These are phyloP conservation scores for Allacma fusca DNA, from an alignment of 2,888 invertebrate species.

Conservation along the genomic window DNA sequence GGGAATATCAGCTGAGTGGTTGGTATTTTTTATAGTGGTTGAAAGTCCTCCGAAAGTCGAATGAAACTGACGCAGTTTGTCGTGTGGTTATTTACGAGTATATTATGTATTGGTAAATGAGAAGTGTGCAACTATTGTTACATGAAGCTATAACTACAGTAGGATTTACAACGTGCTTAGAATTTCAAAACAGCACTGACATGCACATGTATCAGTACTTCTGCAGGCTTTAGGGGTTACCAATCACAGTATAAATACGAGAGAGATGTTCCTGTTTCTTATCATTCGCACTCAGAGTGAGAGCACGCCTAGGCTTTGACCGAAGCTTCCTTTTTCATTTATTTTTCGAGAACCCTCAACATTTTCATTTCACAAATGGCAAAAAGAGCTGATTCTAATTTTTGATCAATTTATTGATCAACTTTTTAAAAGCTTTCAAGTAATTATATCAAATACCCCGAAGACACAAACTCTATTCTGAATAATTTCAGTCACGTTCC, in stretches of 20 bases:
- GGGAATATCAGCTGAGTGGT: not conserved
- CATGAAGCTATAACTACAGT: not conserved
- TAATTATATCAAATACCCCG: no score
- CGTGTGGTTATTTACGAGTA: no score
- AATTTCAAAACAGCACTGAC: not conserved
- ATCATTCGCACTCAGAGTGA: not conserved
- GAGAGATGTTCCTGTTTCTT: not conserved
- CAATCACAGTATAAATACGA: slow-evolving; percentile 1
- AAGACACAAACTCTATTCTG: no score
- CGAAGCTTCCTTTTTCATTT: not conserved
- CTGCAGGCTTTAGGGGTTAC: not conserved
- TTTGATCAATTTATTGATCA: slow-evolving; percentile 27
- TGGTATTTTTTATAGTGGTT: not conserved
- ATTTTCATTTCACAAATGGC: slow-evolving; percentile 26
- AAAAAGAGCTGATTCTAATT: slow-evolving; percentile 15
- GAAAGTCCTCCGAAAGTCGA: not conserved
- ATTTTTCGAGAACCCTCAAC: slow-evolving; percentile 1
- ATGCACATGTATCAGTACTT: not conserved
- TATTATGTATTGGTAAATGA: no score
- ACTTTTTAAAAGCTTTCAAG: no score
- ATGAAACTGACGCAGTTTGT: not conserved
- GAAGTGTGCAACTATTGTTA: not conserved
- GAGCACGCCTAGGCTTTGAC: not conserved
- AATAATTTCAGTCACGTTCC: no score
- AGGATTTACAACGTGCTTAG: not conserved